Conservation (phyloP, 1,140 invertebrate genomes). For the Daktulosphaira vitifoliae region DNA sequence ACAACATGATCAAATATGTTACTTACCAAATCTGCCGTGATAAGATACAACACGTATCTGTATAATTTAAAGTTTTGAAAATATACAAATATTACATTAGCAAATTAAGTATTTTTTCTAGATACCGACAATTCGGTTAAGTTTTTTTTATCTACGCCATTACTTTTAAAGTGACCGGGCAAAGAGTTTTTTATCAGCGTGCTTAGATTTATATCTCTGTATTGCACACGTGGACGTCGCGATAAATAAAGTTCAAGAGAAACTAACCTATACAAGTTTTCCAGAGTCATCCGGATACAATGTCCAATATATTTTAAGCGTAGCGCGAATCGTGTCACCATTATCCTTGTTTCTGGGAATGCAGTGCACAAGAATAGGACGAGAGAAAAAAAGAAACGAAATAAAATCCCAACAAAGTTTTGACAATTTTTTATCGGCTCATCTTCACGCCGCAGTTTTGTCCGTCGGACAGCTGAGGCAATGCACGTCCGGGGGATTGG, state of each 20-base stretch:
- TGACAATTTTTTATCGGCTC: slow-evolving; percentile 25
- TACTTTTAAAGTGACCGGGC: no score
- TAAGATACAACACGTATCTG: no score
- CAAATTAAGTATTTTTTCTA: no score
- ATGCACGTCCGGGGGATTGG: neutral
- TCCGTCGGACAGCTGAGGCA: neutral
- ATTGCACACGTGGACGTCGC: neutral
- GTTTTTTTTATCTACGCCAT: no score
- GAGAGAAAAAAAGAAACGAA: no score
- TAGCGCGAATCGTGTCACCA: neutral
- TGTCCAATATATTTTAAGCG: slow-evolving; percentile 12
- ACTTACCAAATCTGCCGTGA: no score
- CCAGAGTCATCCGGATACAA: neutral
- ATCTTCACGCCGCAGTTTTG: slow-evolving; percentile 21
- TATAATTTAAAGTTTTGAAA: no score
- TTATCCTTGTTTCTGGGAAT: slow-evolving; percentile 2
- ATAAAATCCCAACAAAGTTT: slow-evolving; percentile 15
- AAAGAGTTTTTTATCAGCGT: slow-evolving; percentile 21
- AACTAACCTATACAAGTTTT: neutral
- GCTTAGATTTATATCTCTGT: slow-evolving; percentile 13
- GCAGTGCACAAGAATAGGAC: neutral
- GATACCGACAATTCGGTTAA: no score
- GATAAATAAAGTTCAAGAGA: slow-evolving; percentile 11
- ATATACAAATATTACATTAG: no score
- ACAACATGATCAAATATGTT: no score